phyloP scores from a whole-genome alignment of 2,888 invertebrate species.

The Philhelius pedissequus region DNA sequence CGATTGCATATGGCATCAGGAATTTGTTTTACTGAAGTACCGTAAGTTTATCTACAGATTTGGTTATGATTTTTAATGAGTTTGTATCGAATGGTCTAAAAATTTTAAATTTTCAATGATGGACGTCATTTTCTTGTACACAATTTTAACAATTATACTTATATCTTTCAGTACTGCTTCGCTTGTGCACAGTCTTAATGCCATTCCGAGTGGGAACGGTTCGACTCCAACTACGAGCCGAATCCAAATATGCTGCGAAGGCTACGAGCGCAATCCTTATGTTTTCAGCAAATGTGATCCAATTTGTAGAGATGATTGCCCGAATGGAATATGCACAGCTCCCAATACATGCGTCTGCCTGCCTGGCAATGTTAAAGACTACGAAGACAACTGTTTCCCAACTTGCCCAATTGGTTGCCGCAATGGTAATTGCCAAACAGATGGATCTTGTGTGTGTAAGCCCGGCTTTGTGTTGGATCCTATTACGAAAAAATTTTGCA shows the following conservation, averaged over 20 bases:
- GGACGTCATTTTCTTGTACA: too few relatives aligned
- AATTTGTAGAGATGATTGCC: constrained; percentile 79
- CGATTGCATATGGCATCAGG: constrained; percentile 77
- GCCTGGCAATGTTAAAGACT: constrained; percentile 76
- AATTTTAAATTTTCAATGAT: too few relatives aligned
- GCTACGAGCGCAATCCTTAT: constrained; percentile 83
- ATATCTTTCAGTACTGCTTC: constrained; percentile 73
- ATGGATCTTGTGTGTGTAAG: constrained; percentile 74
- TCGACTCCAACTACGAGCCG: constrained; percentile 82
- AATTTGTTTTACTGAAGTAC: constrained; percentile 77
- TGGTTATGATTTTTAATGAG: too few relatives aligned
- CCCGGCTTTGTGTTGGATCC: constrained; percentile 76
- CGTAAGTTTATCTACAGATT: constrained; percentile 75
- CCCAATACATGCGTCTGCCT: constrained; percentile 80
- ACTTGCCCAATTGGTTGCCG: constrained; percentile 86
- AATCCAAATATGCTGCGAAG: constrained; percentile 86
- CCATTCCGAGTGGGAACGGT: constrained; percentile 75
- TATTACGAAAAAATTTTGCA: constrained; percentile 73
- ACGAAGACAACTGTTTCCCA: constrained; percentile 80
- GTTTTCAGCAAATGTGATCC: constrained; percentile 79
- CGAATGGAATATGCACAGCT: constrained; percentile 80
- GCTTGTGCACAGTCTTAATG: constrained; percentile 71
- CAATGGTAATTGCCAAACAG: constrained; percentile 78
- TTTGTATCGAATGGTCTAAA: too few relatives aligned
- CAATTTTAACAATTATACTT: too few relatives aligned